Evolutionary conservation across 2,797 vertebrate genomes (phyloP).

Genomic region (Chelon auratus): DNA sequence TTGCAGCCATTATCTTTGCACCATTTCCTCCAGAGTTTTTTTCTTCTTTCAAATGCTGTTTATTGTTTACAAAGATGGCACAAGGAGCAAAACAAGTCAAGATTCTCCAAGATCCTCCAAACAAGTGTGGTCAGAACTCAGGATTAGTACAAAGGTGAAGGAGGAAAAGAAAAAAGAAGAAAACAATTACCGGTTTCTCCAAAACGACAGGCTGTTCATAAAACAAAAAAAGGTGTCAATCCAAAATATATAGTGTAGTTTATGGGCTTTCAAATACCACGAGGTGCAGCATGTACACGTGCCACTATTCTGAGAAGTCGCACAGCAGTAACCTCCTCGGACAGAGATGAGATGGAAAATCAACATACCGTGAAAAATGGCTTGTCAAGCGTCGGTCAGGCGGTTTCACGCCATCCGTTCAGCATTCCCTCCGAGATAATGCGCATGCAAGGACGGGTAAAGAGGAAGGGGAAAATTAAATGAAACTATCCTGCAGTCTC

Average conservation of each 20-base stretch:
- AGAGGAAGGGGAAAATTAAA: constrained; percentile 40
- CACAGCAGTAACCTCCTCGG: constrained; percentile 44
- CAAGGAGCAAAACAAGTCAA: constrained; percentile 9
- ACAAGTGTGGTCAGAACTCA: not conserved
- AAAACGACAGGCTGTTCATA: too few species aligned
- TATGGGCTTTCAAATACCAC: constrained; percentile 47
- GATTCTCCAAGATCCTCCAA: constrained; percentile 16
- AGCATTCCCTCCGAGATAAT: constrained; percentile 29
- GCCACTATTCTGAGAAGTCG: constrained; percentile 49
- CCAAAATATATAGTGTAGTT: not conserved
- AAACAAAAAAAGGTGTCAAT: too few species aligned
- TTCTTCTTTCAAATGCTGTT: constrained; percentile 8
- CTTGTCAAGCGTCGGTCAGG: constrained; percentile 54
- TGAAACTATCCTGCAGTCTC: constrained; percentile 35
- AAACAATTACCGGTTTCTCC: too few species aligned
- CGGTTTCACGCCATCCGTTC: constrained; percentile 28
- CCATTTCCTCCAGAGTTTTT: constrained; percentile 18
- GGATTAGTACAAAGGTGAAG: constrained; percentile 4
- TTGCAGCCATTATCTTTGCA: constrained; percentile 22
- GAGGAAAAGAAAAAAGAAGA: not conserved
- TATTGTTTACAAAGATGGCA: constrained; percentile 27
- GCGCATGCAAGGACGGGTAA: constrained; percentile 29
- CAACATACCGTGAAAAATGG: constrained; percentile 63
- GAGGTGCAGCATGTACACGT: constrained; percentile 43
- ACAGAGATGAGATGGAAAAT: constrained; percentile 64